phyloP scores from a whole-genome alignment of 2,888 invertebrate genomes.

The Drosophila tanythrix region DNA sequence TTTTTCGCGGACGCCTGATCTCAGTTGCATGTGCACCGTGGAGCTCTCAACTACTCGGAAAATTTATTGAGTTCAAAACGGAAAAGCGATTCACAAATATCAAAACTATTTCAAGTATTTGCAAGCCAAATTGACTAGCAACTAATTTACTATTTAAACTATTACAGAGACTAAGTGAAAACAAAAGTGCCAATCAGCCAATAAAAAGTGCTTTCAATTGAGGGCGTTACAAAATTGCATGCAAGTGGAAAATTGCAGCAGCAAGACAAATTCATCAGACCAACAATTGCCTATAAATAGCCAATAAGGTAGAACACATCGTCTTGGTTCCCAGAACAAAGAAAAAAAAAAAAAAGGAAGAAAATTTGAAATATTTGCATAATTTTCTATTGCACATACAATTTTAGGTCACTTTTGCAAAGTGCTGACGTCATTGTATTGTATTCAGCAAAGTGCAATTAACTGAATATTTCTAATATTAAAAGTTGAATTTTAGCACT shows the following conservation, averaged over 20 bases:
- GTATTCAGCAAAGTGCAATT: conserved; percentile 26
- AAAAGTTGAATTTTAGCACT: conserved; percentile 19
- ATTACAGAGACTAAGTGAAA: conserved; percentile 45
- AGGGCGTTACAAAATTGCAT: conserved; percentile 60
- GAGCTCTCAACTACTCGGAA: conserved; percentile 71
- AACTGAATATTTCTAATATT: conserved; percentile 15
- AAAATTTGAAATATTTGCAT: conserved; percentile 44
- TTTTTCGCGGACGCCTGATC: conserved; percentile 78
- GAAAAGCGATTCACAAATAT: neutral
- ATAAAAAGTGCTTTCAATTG: conserved; percentile 33
- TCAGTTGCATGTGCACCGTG: conserved; percentile 73
- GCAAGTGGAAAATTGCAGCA: conserved; percentile 51
- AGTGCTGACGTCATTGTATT: conserved; percentile 30
- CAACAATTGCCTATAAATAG: conserved; percentile 71
- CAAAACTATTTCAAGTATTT: conserved; percentile 26
- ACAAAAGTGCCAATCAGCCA: conserved; percentile 44
- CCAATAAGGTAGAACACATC: conserved; percentile 62
- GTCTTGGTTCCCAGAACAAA: conserved; percentile 41
- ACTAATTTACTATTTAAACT: neutral
- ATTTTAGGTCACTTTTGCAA: conserved; percentile 2
- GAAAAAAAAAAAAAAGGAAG: conserved; percentile 21
- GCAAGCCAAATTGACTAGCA: conserved; percentile 1
- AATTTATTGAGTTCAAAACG: conserved; percentile 28
- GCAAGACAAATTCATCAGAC: conserved; percentile 40
- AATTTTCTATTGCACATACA: conserved; percentile 41